phyloP scores from a whole-genome alignment of 2,113 vertebrate genomes.

The Gopherus evgoodei region DNA sequence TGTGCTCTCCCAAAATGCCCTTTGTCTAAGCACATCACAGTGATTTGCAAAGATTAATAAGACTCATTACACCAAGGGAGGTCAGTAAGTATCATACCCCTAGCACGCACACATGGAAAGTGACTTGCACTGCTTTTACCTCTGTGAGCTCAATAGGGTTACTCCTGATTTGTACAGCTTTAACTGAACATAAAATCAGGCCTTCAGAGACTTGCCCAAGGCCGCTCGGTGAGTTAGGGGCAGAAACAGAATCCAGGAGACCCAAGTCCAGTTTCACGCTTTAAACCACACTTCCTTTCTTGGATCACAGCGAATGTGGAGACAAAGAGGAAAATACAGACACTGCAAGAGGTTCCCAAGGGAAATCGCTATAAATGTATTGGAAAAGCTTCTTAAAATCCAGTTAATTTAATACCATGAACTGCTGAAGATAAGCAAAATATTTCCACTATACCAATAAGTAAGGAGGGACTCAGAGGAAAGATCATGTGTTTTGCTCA shows the following conservation, averaged over 20 bases:
- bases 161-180: not conserved
- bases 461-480: not conserved
- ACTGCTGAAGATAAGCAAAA: not conserved
- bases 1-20: not conserved
- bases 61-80: not conserved
- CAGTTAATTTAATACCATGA: not conserved
- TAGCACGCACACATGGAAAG: not conserved
- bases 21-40: not conserved
- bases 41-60: not conserved
- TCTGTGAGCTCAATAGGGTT: not conserved
- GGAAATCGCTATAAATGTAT: fast-evolving
- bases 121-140: not conserved
- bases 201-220: not conserved
- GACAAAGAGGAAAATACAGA: not conserved
- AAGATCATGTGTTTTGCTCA: fast-evolving
- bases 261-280: not conserved
- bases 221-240: not conserved
- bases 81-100: not conserved
- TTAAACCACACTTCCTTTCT: not conserved
- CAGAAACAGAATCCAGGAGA: not conserved
- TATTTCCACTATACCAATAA: not conserved
- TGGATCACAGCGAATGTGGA: fast-evolving
- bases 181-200: not conserved
- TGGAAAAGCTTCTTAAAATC: not conserved
- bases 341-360: fast-evolving